Evolutionary conservation across 2,797 vertebrate species (phyloP).

Genomic region (Intellagama lesueurii): DNA sequence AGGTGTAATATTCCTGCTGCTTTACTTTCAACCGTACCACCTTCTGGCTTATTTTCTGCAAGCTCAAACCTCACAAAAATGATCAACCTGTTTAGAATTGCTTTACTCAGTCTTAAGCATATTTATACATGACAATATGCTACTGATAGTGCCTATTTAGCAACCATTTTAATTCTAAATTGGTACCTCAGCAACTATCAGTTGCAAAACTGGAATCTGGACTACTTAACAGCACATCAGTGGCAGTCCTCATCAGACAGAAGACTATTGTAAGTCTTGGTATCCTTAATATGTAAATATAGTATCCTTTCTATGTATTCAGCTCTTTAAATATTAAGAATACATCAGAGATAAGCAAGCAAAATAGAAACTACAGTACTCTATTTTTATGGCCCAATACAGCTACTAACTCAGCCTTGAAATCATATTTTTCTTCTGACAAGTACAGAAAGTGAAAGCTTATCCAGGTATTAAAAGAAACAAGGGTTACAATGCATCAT

Average conservation of each 20-base stretch:
- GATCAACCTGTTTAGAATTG: not conserved
- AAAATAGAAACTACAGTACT: not conserved
- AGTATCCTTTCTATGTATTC: not conserved
- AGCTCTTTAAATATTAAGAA: not conserved
- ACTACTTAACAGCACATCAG: not conserved
- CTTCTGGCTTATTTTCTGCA: not conserved
- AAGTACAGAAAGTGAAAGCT: not conserved
- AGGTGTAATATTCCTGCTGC: not conserved
- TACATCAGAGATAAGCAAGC: not conserved
- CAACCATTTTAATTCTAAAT: constrained; percentile 14
- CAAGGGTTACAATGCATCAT: not conserved
- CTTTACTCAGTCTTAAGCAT: not conserved
- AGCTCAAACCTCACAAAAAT: not conserved
- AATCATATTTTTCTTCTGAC: not conserved
- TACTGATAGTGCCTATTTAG: not conserved
- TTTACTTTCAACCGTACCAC: not conserved
- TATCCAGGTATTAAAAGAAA: not conserved
- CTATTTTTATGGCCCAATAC: not conserved
- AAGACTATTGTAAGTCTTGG: not conserved
- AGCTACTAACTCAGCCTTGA: not conserved
- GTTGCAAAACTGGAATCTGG: constrained; percentile 2
- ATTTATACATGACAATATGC: constrained; percentile 2
- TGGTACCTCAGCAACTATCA: not conserved
- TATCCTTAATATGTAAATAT: not conserved
- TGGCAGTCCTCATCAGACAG: not conserved